phyloP scores from a whole-genome alignment of 2,888 invertebrate species.

The Automeris io region DNA sequence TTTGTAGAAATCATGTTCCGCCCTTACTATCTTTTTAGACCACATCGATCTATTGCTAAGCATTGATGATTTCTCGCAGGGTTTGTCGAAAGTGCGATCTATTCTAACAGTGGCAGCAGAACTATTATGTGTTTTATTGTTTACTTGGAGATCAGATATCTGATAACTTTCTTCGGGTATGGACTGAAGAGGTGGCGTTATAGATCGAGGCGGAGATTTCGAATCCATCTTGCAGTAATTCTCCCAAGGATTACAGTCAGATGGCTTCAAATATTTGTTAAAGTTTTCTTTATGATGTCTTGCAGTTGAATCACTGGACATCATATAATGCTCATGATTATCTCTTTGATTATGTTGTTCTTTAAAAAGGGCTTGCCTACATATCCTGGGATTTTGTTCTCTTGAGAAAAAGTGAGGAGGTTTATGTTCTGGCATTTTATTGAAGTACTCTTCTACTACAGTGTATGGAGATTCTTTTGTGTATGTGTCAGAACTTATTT shows the following conservation, averaged over 20 bases:
- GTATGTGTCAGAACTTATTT: constrained; percentile 69
- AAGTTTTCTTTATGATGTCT: constrained; percentile 31
- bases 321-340: constrained; percentile 30
- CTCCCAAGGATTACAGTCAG: constrained; percentile 56
- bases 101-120: constrained; percentile 58
- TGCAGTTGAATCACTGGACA: constrained; percentile 24
- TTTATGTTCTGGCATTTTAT: constrained; percentile 35
- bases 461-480: constrained; percentile 68
- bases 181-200: constrained; percentile 58
- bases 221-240: constrained; percentile 37
- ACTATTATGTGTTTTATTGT: constrained; percentile 46
- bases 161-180: constrained; percentile 70
- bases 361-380: constrained; percentile 56
- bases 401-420: constrained; percentile 36
- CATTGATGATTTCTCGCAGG: constrained; percentile 26
- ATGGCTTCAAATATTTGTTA: constrained; percentile 31
- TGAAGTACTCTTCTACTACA: constrained; percentile 35
- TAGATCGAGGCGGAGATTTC: constrained; percentile 54
- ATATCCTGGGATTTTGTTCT: constrained; percentile 48
- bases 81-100: constrained; percentile 60
- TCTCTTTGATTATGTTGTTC: constrained; percentile 47
- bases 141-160: constrained; percentile 43
- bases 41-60: constrained; percentile 42
- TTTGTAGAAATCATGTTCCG: constrained; percentile 59
- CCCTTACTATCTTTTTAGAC: constrained; percentile 56